These are phyloP conservation scores for Syrista parreyssii DNA, from an alignment of 2,888 invertebrate species.

Conservation along the genomic window DNA sequence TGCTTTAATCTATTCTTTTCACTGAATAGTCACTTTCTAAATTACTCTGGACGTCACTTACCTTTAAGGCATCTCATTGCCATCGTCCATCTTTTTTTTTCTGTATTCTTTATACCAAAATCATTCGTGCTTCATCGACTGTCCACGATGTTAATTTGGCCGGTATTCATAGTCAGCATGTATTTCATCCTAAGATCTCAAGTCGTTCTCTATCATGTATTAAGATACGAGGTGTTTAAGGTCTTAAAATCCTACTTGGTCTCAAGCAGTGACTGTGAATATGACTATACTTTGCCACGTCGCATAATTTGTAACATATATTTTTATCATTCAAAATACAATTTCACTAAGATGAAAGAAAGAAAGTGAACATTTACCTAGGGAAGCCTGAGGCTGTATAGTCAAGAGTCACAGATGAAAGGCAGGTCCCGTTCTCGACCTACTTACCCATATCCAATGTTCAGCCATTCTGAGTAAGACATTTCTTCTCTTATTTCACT, in stretches of 20 bases:
- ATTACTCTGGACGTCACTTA: neutral
- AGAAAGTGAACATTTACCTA: neutral
- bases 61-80: neutral
- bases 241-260: too few relatives aligned
- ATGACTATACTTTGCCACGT: too few relatives aligned
- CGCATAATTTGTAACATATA: neutral
- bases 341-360: neutral
- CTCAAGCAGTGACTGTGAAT: too few relatives aligned
- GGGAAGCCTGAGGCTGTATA: neutral
- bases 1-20: neutral
- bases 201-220: too few relatives aligned
- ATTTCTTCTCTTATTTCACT: neutral
- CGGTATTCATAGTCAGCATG: too few relatives aligned
- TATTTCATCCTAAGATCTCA: too few relatives aligned
- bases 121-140: neutral
- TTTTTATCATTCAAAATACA: neutral
- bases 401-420: conserved; percentile 43
- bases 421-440: conserved; percentile 64
- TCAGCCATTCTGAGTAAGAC: neutral
- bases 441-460: conserved; percentile 39
- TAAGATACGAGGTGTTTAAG: too few relatives aligned
- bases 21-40: neutral
- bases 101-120: neutral
- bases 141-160: neutral
- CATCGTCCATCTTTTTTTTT: neutral